Evolutionary conservation across 1,140 invertebrate species (phyloP), one percentile per base, ranked within the genome.

Genomic region (Pseudomyrmex pallidus): DNA sequence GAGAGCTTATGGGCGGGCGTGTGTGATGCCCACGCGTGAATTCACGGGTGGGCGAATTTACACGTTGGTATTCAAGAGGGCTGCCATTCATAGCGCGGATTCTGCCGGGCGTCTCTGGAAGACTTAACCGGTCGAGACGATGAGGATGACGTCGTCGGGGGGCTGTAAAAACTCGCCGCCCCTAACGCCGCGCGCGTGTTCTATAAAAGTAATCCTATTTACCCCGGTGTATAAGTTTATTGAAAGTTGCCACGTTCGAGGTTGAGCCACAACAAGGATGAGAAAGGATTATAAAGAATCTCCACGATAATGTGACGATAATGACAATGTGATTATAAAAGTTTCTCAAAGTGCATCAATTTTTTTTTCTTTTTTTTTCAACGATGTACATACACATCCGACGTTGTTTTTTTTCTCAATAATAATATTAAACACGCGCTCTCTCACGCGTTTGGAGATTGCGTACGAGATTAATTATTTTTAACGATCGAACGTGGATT

Each of bases 31-130:
- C 83, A 85, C 87, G 67, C 85, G 54, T 80, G 72, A 74, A 86
- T 73, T 86, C 86, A 56, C 54, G 59, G 61, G 85, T 87, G 80
- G 86, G 86, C 80, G 86, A 76, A 64, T 54, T 86, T 35, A 35
- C 56, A 73, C 73, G 67, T 50, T 7, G 59, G 66, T 83, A 64
- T 66, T 83, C 70, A 74, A 82, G 72, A 74, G 78, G 3, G 70
- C 50, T 68, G 25, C 63, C 77, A 87, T 87, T 87, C 85, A 87
- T 76, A 67, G 44, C 52, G 85, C 7, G 72, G 70, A 76, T 83
- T 74, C 85, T 82, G 35, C 48, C 61, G 72, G 35, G 54, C 70
- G 17, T 17, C 63, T 17, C 63, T 74, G 46, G 35, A 80, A 80
- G 66, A 80, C 76, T 80, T 80, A 80, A 80, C 66, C 46, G 66